Conservation (phyloP, 2,888 invertebrate species). For the Amphipyra tragopoginis region DNA sequence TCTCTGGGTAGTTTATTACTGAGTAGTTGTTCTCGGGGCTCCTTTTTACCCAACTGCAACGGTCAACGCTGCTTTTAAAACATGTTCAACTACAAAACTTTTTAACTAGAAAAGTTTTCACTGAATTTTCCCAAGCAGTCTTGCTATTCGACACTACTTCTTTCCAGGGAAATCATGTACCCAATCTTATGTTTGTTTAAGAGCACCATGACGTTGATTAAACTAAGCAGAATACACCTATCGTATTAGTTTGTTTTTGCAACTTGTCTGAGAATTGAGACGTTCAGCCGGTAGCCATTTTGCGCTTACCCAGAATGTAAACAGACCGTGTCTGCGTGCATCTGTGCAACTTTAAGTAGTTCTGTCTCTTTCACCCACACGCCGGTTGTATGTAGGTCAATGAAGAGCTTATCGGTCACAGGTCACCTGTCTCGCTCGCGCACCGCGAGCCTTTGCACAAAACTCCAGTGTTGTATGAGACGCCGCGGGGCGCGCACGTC, state of each 20-base stretch:
- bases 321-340: slow-evolving; percentile 69
- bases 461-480: slow-evolving; percentile 64
- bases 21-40: not conserved
- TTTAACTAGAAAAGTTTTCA: slow-evolving; percentile 28
- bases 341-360: slow-evolving; percentile 48
- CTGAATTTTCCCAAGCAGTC: not conserved
- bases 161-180: slow-evolving; percentile 10
- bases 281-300: slow-evolving; percentile 60
- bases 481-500: slow-evolving; percentile 70
- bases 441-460: slow-evolving; percentile 41
- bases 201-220: slow-evolving; percentile 11
- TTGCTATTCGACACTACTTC: not conserved
- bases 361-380: slow-evolving; percentile 48
- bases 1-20: not conserved
- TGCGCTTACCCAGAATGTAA: slow-evolving; percentile 64
- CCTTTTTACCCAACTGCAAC: too few relatives aligned
- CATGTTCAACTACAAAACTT: slow-evolving; percentile 1
- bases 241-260: slow-evolving; percentile 51
- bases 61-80: not conserved
- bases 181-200: slow-evolving; percentile 7
- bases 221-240: slow-evolving; percentile 29
- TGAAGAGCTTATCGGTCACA: slow-evolving; percentile 61
- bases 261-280: slow-evolving; percentile 54
- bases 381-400: slow-evolving; percentile 57
- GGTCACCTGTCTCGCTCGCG: slow-evolving; percentile 61